Evolutionary conservation across 1,140 invertebrate species (phyloP), one percentile per base, ranked within the genome.

Genomic region (Zaprionus tsacasi): DNA sequence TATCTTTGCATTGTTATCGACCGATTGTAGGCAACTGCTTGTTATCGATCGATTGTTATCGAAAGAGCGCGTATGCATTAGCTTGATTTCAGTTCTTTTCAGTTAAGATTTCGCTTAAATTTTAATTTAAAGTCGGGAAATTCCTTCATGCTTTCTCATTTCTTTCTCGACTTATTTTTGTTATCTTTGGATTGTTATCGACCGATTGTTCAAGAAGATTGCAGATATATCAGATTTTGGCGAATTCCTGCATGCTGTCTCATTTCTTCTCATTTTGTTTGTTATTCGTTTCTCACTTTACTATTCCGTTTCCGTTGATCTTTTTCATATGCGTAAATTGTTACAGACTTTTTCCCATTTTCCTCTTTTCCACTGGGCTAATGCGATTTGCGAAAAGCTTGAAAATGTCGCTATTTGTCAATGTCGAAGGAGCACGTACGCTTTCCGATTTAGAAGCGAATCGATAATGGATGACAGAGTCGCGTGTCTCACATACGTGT

Each of bases 381-480:
- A 45, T 45, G 40, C 40, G 40, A 45, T 45, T 45, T 45, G n/a
- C n/a, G n/a, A 40, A 58, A 57, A 27, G 33, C 17, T 50, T 21
- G 45, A 50, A 50, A 50, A 50, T 50, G 45, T 25, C 10, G 21
- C 15, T 21, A 50, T 50, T 50, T 50, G 45, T 50, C 45, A 50
- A 50, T 25, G 45, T 50, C 45, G 45, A 1, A 12, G 40, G n/a
- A 45, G 45, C 45, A 50, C 45, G 45, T 50, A 50, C 45, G 45
- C 17, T 50, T 6, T 25, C 17, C 45, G 45, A 50, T 50, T 21
- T 17, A 17, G 3, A 17, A 50, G 21, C 17, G 45, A 25, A 17
- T 50, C 45, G 45, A 50, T 50, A 50, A 50, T 17, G 45, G 45
- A 50, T 50, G 45, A 50, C 45, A 50, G n/a, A 17, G 45, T 25